Conservation (phyloP, 2,888 invertebrate species). For the Proisotoma minuta region DNA sequence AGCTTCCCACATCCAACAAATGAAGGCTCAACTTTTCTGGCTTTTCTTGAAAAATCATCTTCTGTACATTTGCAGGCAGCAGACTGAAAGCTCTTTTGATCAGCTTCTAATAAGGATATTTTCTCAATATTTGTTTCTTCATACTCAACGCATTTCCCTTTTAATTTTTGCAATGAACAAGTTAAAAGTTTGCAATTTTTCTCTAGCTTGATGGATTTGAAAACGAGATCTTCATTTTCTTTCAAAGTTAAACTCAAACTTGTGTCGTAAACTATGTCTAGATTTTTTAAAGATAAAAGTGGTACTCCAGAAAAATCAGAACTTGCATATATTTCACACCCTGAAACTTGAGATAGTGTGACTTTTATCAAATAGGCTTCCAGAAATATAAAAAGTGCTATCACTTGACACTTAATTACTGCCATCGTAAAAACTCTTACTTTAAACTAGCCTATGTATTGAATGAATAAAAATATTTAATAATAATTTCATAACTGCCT, state of each 20-base stretch:
- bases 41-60: neutral
- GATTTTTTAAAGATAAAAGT: neutral
- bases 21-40: neutral
- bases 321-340: neutral
- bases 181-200: neutral
- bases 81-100: conserved; percentile 4
- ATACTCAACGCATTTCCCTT: conserved; percentile 4
- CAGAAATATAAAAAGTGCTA: no score
- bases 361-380: no score
- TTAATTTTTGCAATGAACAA: neutral
- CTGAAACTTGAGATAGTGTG: neutral
- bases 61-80: conserved; percentile 23
- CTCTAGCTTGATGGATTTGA: neutral
- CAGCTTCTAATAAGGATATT: no score
- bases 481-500: no score
- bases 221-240: neutral
- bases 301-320: neutral
- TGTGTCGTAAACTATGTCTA: conserved; percentile 1
- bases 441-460: no score
- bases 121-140: neutral
- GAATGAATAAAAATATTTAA: no score
- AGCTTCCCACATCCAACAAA: conserved; percentile 17
- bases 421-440: no score
- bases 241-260: neutral
- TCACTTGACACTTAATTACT: no score